Base-by-base conservation (phyloP, 2,797 vertebrate species). In the Sebastes taczanowskii region DNA sequence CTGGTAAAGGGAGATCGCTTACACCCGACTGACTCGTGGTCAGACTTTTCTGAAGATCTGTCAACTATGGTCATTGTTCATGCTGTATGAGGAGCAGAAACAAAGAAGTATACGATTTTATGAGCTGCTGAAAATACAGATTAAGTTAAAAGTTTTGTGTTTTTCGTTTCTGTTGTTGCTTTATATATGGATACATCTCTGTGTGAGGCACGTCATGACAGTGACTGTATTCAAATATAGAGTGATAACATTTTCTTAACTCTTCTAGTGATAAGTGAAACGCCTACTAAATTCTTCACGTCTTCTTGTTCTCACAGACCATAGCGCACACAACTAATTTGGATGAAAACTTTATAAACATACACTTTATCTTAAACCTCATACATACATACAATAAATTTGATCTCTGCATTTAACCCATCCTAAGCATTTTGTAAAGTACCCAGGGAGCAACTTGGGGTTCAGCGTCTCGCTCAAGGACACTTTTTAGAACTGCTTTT, bases 51-150 rank as follows among this genome's bases (percentile, higher is more conserved):
- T 92, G 96, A 95, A 89, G 95, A 92, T 95, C 97, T 98, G 96
- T 99, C 98, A 97, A 97, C 97, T 98, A 98, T 98, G 95, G 97
- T 99, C 98, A 99, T 99, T 96, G 96, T 98, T 99, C 97, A 98
- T 95, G 96, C 98, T 99, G 96, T 53, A 53, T 49, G 42, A 56
- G 56, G 69, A 58, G 34, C 13, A 87, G 5, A 90, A 2, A 85
- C 3, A 86, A 9, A 78, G 0, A 66, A 5, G 10, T 11, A 55
- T 7, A 73, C 1, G 38, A n/a, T 2, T 25, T 73, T 16, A 55
- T 2, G 0, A 66, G 46, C 2, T 20, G 29, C 6, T 49, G 14
- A 52, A 56, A 63, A 82, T 1, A 10, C 4, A 30, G 5, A 59
- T 49, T 4, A n/a, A 14, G 13, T 25, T 2, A 6, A 52, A 63